A percentile compares a stretch with the other conserved stretches of the same genome.
These are phyloP conservation scores for Orientallactaga bullata DNA, from an alignment of 2,113 vertebrate genomes.

Conservation along the genomic window DNA sequence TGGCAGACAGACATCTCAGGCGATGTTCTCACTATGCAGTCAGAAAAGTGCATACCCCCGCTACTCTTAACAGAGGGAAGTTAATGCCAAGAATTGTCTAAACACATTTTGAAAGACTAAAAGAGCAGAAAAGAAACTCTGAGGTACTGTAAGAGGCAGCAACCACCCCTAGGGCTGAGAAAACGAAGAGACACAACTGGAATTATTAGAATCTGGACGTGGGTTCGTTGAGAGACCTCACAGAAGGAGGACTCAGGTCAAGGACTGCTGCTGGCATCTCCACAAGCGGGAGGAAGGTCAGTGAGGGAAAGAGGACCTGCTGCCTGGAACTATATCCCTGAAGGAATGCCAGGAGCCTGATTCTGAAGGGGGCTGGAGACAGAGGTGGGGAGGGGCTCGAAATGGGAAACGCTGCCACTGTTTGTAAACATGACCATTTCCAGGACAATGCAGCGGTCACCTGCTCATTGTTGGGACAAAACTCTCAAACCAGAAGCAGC, in stretches of 20 bases:
- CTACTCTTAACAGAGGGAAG: background rate
- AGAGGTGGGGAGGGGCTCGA: background rate
- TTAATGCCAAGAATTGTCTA: background rate
- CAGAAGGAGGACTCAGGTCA: background rate
- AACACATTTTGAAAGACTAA: background rate
- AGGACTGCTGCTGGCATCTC: background rate
- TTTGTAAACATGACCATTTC: background rate
- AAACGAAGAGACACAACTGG: background rate
- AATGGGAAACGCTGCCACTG: background rate
- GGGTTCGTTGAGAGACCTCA: background rate
- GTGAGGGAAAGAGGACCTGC: background rate
- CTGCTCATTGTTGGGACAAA: too few species aligned
- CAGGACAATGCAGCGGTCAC: background rate
- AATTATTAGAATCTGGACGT: background rate
- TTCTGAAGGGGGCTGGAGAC: background rate
- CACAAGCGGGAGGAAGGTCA: background rate
- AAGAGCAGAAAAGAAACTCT: background rate
- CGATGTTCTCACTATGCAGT: background rate
- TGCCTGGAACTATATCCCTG: background rate
- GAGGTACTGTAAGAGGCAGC: background rate
- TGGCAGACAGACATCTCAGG: background rate
- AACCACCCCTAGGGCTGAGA: background rate
- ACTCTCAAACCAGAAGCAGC: too few species aligned
- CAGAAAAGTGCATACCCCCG: background rate
- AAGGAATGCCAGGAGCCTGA: background rate